These are phyloP conservation scores for Mus pahari DNA, from an alignment of 2,113 vertebrate genomes.

Conservation along the genomic window DNA sequence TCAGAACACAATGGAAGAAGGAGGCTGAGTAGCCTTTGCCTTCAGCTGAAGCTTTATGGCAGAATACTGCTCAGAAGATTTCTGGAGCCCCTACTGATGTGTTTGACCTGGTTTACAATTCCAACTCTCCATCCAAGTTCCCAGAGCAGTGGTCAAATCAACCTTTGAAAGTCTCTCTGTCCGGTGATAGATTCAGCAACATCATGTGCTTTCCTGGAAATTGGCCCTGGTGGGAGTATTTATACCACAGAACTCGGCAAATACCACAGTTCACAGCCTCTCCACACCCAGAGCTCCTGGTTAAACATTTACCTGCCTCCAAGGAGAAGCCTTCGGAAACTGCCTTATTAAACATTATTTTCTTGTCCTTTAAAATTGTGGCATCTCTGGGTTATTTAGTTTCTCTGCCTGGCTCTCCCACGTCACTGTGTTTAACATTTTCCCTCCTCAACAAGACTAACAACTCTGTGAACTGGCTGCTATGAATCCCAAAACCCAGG, in stretches of 20 bases:
- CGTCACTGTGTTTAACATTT: neutral
- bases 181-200: neutral
- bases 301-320: neutral
- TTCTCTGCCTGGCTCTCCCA: slow-evolving; percentile 23
- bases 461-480: neutral
- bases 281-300: neutral
- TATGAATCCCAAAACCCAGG: slow-evolving; percentile 17
- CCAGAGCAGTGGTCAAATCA: neutral
- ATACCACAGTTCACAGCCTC: neutral
- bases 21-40: neutral
- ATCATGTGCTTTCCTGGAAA: neutral
- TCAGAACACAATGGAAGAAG: neutral
- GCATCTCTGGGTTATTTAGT: neutral
- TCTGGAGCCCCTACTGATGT: neutral
- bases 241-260: neutral
- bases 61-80: neutral
- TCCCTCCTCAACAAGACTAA: neutral
- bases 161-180: neutral
- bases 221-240: neutral
- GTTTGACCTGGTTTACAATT: neutral
- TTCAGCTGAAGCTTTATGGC: neutral
- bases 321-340: neutral
- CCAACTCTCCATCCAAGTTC: neutral
- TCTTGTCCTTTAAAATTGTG: slow-evolving; percentile 33
- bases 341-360: slow-evolving; percentile 14